Base-by-base conservation (phyloP, 2,113 vertebrate genomes). In the Argyrosomus japonicus region DNA sequence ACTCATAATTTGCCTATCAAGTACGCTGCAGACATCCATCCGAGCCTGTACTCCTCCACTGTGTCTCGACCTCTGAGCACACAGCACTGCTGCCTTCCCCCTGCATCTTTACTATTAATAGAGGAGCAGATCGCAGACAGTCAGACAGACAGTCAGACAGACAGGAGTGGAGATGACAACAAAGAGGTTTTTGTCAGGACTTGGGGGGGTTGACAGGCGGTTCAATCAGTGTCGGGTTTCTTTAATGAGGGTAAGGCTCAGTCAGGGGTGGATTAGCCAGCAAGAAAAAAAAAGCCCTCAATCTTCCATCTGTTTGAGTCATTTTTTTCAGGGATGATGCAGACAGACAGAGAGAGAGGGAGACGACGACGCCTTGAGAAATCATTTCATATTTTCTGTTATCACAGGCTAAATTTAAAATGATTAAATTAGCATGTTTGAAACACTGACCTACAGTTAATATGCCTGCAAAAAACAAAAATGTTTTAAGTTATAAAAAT, bases 181-280 rank as follows among this genome's bases (percentile, higher is more conserved):
- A 86, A 78, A 88, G 83, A 90, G 60, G 60, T 64, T 78, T 83
- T 68, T 84, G 83, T 87, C 53, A 60, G 63, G 70, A 64, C 68
- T 54, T 77, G 43, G 63, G 60, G 75, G 57, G 58, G 75, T 12
- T 43, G 40, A 65, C 54, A 21, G 48, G 62, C 23, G 17, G 50
- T 70, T 86, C 77, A 79, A 78, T 86, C 86, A 81, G 86, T 57
- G 73, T 81, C 27, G 29, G 58, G 78, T 84, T 78, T 77, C 77
- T 81, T 81, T 81, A 86, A 84, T 86, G 77, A 89, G 84, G 68
- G 54, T 70, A 56, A 40, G 45, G 64, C 81, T 83, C 77, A 77
- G 68, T 75, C 63, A 89, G 73, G 56, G 83, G 69, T 75, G 69
- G 81, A 78, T 86, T 82, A 84, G 75, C 74, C 56, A 58, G 47